Conservation (phyloP, 2,888 invertebrate species). For the Serrognathus titanus region DNA sequence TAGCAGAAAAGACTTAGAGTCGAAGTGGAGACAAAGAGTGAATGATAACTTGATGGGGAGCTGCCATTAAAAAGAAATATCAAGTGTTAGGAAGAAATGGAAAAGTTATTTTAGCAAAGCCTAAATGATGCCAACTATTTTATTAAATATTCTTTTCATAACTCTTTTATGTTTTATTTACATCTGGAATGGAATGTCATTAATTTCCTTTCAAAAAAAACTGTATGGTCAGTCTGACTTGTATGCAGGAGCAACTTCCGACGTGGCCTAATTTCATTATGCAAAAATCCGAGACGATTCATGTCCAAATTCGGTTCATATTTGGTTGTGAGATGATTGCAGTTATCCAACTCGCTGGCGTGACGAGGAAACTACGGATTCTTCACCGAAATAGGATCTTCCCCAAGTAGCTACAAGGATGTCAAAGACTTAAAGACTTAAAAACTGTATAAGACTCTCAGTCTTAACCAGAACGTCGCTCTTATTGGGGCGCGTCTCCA, state of each 20-base stretch:
- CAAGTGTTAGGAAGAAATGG: too few species aligned
- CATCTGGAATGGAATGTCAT: too few species aligned
- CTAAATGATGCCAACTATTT: too few species aligned
- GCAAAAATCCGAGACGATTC: constrained; percentile 98
- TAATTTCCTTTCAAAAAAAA: too few species aligned
- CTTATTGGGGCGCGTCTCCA: constrained; percentile 90
- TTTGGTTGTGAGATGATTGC: constrained; percentile 97
- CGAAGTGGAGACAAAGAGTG: too few species aligned
- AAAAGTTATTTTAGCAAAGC: too few species aligned
- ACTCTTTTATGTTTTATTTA: too few species aligned
- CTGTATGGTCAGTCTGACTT: constrained; percentile 54
- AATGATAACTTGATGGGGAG: too few species aligned
- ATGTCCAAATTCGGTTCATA: constrained; percentile 97
- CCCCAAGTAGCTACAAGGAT: constrained; percentile 78
- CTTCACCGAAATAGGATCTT: constrained; percentile 80
- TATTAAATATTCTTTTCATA: too few species aligned
- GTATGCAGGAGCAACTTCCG: constrained; percentile 93
- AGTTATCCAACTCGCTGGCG: constrained; percentile 92
- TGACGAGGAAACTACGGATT: constrained; percentile 97
- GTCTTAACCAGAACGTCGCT: constrained; percentile 86
- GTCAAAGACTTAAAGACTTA: constrained; percentile 74
- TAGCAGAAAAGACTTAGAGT: too few species aligned
- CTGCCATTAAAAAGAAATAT: too few species aligned
- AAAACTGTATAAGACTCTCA: constrained; percentile 77
- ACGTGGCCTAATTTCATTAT: constrained; percentile 87